Base-by-base conservation (phyloP, 2,113 vertebrate species). In the Forbesichthys agassizii region DNA sequence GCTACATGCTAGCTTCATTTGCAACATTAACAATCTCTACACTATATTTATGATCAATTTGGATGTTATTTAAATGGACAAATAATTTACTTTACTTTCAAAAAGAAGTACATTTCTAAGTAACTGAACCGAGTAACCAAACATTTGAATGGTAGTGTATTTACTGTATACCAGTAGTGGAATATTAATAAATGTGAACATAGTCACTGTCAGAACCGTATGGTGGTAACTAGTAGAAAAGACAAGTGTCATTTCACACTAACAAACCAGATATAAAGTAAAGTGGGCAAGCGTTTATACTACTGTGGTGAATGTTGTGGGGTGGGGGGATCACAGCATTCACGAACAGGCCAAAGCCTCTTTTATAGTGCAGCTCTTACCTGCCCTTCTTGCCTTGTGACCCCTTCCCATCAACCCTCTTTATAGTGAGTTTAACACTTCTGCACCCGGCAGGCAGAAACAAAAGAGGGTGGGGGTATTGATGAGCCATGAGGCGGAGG, bases 351-450 rank as follows among this genome's bases (percentile, higher is more conserved):
- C 84, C 69, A 86, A 74, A 74, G 73, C 70, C 79, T 76, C 27
- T 27, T 74, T 79, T 74, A 87, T 57, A 84, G 87, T 80, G 76
- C 77, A 82, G 74, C 74, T 70, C 94, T 95, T 94, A 95, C 94
- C 94, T 95, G 92, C 91, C 86, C 85, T 89, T 88, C 47, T 81
- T 80, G 80, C 79, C 78, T 86, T 90, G 93, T 66, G 93, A 93
- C 88, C 94, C 93, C 88, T 94, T 95, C 88, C 90, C 92, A 93
- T 95, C 92, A 95, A 94, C 90, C 92, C 93, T 94, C 91, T 95
- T 94, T 94, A 95, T 89, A 90, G 90, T 92, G 90, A 95, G 91
- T 92, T 93, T 94, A 93, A 95, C 91, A 92, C 91, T 95, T 92
- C 94, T 95, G 89, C 55, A 88, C 88, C 89, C 80, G 92, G 90